These are phyloP conservation scores for Brachionus paranguensis DNA, from an alignment of 1,140 invertebrate species.

Conservation along the genomic window DNA sequence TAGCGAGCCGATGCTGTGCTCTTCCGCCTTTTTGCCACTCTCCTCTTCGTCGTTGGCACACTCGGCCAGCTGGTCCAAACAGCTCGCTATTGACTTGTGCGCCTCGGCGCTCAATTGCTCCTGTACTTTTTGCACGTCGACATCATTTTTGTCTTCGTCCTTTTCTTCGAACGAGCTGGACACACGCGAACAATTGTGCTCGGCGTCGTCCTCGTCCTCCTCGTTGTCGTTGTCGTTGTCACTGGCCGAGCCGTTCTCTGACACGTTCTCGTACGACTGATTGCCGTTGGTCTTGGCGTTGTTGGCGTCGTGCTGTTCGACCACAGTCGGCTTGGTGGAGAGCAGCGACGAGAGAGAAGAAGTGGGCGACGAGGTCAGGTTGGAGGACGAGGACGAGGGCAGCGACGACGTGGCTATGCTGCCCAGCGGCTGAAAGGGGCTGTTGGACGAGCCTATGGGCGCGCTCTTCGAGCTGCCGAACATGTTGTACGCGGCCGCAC, in stretches of 20 bases:
- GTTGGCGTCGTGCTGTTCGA: not conserved
- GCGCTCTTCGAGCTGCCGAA: not conserved
- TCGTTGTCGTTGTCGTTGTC: not conserved
- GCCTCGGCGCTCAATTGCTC: not conserved
- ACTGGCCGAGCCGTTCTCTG: not conserved
- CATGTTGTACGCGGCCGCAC: slow-evolving; percentile 1
- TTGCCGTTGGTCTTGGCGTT: not conserved
- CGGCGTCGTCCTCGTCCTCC: not conserved
- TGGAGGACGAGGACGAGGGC: slow-evolving; percentile 1
- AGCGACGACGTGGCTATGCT: not conserved
- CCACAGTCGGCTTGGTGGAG: not conserved
- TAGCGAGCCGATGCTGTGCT: not conserved
- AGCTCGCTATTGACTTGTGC: not conserved
- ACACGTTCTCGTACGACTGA: not conserved
- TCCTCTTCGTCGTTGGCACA: not conserved
- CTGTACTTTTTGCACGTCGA: not conserved
- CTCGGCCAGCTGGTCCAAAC: not conserved
- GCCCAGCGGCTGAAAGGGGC: not conserved
- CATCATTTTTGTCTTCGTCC: not conserved
- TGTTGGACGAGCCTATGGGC: not conserved
- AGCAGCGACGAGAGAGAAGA: not conserved
- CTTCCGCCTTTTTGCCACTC: not conserved
- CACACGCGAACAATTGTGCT: not conserved
- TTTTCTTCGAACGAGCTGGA: not conserved
- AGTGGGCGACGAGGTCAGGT: slow-evolving; percentile 5